These are phyloP conservation scores for Melanotaenia trifasciata DNA, from an alignment of 2,797 vertebrate genomes.

Conservation along the genomic window DNA sequence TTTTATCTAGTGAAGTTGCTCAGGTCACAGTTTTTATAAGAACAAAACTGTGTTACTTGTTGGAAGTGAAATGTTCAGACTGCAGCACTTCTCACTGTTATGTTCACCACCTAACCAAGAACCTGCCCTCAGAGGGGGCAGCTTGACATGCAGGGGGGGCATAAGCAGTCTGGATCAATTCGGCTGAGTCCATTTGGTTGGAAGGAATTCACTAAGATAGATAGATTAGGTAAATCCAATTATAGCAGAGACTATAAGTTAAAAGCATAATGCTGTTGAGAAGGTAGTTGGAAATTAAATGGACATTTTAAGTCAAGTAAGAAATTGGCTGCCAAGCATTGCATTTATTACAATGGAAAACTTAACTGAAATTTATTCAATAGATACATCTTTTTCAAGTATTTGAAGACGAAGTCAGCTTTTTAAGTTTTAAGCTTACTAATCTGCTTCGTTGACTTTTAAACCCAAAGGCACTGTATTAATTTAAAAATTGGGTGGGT, in stretches of 20 bases:
- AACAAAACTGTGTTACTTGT: constrained; percentile 14
- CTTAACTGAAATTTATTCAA: constrained; percentile 6
- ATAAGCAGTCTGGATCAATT: constrained; percentile 22
- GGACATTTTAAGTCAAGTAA: constrained; percentile 3
- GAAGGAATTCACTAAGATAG: constrained; percentile 8
- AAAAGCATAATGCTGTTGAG: constrained; percentile 42
- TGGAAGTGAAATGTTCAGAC: constrained; percentile 6
- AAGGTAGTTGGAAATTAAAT: constrained; percentile 21
- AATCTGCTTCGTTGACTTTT: not conserved
- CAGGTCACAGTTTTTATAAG: constrained; percentile 32
- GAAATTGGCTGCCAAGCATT: not conserved
- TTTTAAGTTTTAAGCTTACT: not conserved
- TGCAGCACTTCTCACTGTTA: not conserved
- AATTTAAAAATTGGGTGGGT: not conserved
- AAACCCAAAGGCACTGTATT: not conserved
- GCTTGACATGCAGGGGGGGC: no score
- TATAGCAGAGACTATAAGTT: constrained; percentile 38
- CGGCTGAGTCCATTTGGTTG: constrained; percentile 43
- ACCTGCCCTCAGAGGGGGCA: not conserved
- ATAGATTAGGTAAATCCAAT: constrained; percentile 40
- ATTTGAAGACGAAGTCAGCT: not conserved
- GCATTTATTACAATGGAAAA: constrained; percentile 7
- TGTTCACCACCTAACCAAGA: constrained; percentile 19
- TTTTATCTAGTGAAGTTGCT: constrained; percentile 28
- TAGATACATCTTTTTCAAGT: not conserved